Percentiles rank a stretch among this genome's conserved stretches.
These are phyloP conservation scores for Allophyes oxyacanthae DNA, from an alignment of 2,888 invertebrate genomes.

Conservation along the genomic window DNA sequence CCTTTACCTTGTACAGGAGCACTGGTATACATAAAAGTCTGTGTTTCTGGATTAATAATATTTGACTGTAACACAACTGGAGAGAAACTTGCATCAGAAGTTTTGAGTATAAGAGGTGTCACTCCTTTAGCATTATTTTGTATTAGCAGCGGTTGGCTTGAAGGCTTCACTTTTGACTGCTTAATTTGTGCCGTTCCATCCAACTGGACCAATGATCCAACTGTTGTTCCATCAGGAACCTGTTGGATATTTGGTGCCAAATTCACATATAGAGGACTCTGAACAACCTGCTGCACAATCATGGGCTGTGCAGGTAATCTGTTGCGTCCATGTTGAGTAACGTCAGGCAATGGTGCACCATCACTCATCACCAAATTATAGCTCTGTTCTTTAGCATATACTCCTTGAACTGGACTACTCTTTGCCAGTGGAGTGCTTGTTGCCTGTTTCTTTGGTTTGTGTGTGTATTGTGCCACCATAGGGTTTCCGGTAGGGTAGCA, in stretches of 20 bases:
- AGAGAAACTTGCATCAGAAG: constrained; percentile 81
- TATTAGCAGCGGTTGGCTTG: constrained; percentile 75
- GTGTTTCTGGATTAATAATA: constrained; percentile 86
- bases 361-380: constrained; percentile 73
- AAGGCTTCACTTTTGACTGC: constrained; percentile 64
- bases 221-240: constrained; percentile 69
- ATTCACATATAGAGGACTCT: constrained; percentile 82
- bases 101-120: constrained; percentile 80
- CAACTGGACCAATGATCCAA: constrained; percentile 67
- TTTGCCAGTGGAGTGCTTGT: constrained; percentile 64
- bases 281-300: constrained; percentile 82
- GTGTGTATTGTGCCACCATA: constrained; percentile 78
- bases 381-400: constrained; percentile 73
- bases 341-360: constrained; percentile 69
- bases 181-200: constrained; percentile 71
- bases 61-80: constrained; percentile 92
- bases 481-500: constrained; percentile 77
- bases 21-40: constrained; percentile 85
- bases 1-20: constrained; percentile 81
- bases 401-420: constrained; percentile 72
- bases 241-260: constrained; percentile 77
- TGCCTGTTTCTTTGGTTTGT: constrained; percentile 60
- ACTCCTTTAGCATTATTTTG: constrained; percentile 79
- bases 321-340: constrained; percentile 72
- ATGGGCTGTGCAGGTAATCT: constrained; percentile 72